Evolutionary conservation across 2,888 invertebrate species (phyloP), one percentile per base, ranked within the genome.

Genomic region (Drosophila mettleri): DNA sequence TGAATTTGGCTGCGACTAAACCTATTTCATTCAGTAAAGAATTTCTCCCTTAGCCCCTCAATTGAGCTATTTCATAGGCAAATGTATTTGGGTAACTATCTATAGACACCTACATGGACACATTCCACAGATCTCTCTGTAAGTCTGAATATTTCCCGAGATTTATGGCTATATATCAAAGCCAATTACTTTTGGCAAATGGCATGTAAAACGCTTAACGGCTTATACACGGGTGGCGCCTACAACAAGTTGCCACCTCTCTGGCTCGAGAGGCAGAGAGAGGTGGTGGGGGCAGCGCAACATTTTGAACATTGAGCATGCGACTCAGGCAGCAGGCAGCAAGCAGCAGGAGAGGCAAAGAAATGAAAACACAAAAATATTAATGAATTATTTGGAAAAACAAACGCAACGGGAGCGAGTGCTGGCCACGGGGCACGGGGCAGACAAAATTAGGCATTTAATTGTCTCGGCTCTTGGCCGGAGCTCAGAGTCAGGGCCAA

Each of bases 381-480:
- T 91, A 91, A 90, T 90, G 91, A 91, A 91, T 90, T 90, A 91
- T 89, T 89, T 87, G 91, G 91, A 91, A 91, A 91, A 88, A 82
- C 73, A 84, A 88, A 74, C 62, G 65, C 59, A 69, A 73, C 61
- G 67, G 65, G 72, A 57, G 43, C 62, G 67, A 31, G 53, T 53
- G 51, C 18, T 22, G 58, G 53, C 10, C 57, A 43, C 27, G 41
- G 39, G 57, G 71, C 74, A 69, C 61, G 74, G 63, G 74, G 57
- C 58, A 79, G 73, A 74, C 84, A 78, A 88, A 84, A 88, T 85
- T 86, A 86, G 89, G 89, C 81, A 88, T 85, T 85, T 85, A 86
- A 86, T 86, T 88, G 86, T 82, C 85, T 87, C 72, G 78, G 54
- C 75, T 48, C 62, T 64, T 60, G 67, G 52, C 61, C 61, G 59